Conservation (phyloP, 37 sponge, comb jelly and placozoan genomes). For the Eunapius fragilis region DNA sequence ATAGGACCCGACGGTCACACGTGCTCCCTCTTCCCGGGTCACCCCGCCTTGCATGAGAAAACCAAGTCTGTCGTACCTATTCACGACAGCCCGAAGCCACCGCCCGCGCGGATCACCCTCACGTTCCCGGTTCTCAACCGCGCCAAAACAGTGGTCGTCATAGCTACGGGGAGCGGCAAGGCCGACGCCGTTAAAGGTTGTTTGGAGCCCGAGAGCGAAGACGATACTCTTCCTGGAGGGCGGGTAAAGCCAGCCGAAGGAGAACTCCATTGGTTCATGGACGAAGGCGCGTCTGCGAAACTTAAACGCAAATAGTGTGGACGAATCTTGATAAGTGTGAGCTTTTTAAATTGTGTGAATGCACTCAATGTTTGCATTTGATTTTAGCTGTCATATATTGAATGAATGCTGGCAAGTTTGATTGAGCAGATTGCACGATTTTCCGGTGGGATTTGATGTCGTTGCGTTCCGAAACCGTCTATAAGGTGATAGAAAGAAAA, state of each 20-base stretch:
- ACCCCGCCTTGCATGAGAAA: constrained; percentile 82
- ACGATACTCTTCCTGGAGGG: constrained; percentile 80
- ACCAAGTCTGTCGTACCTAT: constrained; percentile 74
- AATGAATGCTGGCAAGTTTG: background rate
- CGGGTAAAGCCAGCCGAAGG: constrained; percentile 77
- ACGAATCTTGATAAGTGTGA: too few relatives aligned
- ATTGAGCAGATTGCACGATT: background rate
- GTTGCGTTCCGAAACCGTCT: background rate
- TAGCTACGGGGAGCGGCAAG: constrained; percentile 86
- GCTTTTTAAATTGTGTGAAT: background rate
- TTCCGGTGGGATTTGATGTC: background rate
- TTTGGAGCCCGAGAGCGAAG: constrained; percentile 63
- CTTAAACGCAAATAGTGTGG: background rate
- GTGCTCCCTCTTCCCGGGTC: constrained; percentile 96
- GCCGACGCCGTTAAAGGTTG: constrained; percentile 77
- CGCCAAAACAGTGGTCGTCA: constrained; percentile 73
- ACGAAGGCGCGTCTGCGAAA: constrained; percentile 71
- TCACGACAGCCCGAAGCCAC: constrained; percentile 96
- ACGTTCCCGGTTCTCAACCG: constrained; percentile 92
- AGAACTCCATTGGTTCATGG: constrained; percentile 88
- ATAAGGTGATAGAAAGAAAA: too few relatives aligned
- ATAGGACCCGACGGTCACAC: constrained; percentile 99
- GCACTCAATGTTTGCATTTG: background rate
- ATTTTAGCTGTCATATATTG: background rate
- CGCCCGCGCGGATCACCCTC: constrained; percentile 92